Conservation (phyloP, 2,113 vertebrate genomes). For the Python bivittatus region DNA sequence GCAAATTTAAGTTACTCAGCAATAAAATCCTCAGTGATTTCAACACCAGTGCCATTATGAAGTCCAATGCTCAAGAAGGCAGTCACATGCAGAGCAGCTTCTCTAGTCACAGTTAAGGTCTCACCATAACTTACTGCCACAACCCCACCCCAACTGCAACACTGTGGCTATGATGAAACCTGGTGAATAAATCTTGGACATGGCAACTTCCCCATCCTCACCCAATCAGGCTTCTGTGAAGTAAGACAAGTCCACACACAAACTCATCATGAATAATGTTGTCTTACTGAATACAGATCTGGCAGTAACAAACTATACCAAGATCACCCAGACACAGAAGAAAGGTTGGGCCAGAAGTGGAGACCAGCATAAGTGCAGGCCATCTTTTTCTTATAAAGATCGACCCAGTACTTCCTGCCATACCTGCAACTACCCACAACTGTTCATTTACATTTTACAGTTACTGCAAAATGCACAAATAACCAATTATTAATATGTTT, state of each 20-base stretch:
- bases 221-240: too few relatives aligned
- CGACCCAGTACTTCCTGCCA: not conserved
- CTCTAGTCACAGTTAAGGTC: too few relatives aligned
- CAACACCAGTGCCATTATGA: too few relatives aligned
- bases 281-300: not conserved
- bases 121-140: too few relatives aligned
- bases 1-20: too few relatives aligned
- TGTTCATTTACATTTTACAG: not conserved
- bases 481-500: not conserved
- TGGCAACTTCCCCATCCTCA: too few relatives aligned
- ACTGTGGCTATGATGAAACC: too few relatives aligned
- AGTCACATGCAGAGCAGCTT: too few relatives aligned
- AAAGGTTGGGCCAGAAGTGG: not conserved
- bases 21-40: too few relatives aligned
- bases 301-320: not conserved
- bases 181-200: too few relatives aligned
- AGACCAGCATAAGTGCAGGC: not conserved
- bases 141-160: too few relatives aligned
- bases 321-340: not conserved
- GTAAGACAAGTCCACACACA: not conserved
- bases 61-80: too few relatives aligned
- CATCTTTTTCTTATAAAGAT: not conserved
- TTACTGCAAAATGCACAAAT: not conserved
- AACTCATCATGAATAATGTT: not conserved
- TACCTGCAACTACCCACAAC: not conserved